Evolutionary conservation across 2,797 vertebrate genomes (phyloP), one percentile per base, ranked within the genome.

Genomic region (Onychomys leucogaster): DNA sequence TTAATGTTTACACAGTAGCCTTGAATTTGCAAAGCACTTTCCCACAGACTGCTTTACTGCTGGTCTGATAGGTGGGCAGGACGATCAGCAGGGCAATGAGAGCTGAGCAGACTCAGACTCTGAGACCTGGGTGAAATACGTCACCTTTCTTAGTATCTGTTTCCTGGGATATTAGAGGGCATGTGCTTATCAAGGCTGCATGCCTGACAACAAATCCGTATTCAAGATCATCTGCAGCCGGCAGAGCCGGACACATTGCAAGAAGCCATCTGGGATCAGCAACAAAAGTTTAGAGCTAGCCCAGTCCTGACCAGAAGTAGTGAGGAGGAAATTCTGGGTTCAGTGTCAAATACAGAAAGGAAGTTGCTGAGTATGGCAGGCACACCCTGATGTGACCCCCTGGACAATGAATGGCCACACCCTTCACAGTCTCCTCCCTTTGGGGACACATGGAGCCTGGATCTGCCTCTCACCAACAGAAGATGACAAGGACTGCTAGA

Each of bases 241-340:
- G 19, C 63, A 83, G 43, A 27, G 11, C 65, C 1, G 19, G 4
- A 4, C 11, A 41, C 14, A 55, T 29, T 46, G 2, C 78, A 37
- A 49, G 80, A 90, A 94, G 17, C 76, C n/a, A n/a, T 71, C 52
- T 80, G 69, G 69, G 63, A 69, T 77, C 46, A 6, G 57, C 27
- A 32, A 69, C 49, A 86, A 82, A 89, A 92, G 69, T 59, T 43
- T 82, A 86, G 32, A 43, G 52, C 61, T 57, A 89, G 41, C 93
- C 96, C 81, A 85, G 59, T 32, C 71, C 27, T 67, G 52, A 6
- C 25, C 57, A 91, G 59, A 87, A 91, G 41, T 67, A 81, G n/a
- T 61, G 69, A 94, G 85, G 46, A 88, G 88, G 88, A 96, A 90
- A 81, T 91, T 17, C 63, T 95, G 29, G 57, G 43, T 80, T 91